phyloP scores from a whole-genome alignment of 2,888 invertebrate genomes.

The Noctua janthina region DNA sequence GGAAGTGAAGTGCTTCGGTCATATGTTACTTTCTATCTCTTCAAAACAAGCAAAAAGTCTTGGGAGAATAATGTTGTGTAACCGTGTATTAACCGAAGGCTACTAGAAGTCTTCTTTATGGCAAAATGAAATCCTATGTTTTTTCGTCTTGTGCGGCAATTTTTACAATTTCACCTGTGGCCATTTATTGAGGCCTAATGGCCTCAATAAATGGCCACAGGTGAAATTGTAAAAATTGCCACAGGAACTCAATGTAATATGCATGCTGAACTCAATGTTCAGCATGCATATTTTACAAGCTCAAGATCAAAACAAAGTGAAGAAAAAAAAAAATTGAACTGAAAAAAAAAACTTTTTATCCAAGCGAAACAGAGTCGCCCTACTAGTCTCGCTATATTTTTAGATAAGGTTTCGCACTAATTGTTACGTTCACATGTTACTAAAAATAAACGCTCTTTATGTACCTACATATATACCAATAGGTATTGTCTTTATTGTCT shows the following conservation, averaged over 20 bases:
- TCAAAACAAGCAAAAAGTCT: constrained; percentile 38
- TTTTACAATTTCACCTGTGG: neutral
- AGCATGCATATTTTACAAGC: neutral
- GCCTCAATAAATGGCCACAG: too few relatives aligned
- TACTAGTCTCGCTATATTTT: constrained; percentile 49
- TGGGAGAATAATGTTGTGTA: constrained; percentile 1
- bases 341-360: too few relatives aligned
- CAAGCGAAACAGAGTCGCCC: constrained; percentile 13
- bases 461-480: constrained; percentile 49
- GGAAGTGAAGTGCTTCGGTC: constrained; percentile 39
- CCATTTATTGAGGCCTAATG: neutral
- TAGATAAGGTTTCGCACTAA: constrained; percentile 66
- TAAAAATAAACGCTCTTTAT: constrained; percentile 73
- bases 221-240: too few relatives aligned
- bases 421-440: constrained; percentile 76
- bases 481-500: constrained; percentile 71
- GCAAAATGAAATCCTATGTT: neutral
- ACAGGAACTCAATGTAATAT: too few relatives aligned
- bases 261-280: neutral
- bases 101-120: neutral
- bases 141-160: neutral
- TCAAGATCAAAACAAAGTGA: neutral
- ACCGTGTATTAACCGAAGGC: neutral
- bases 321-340: neutral
- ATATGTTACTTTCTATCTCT: constrained; percentile 54